Evolutionary conservation across 2,113 vertebrate species (phyloP).

Genomic region (human): GRCh38 chr17:14327001-14327500

Average conservation of each 20-base stretch:
- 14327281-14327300: not conserved
- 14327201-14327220: not conserved
- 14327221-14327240: not conserved
- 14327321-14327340: not conserved
- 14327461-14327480: not conserved
- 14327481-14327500: constrained; percentile 31
- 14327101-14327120: not conserved
- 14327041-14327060: not conserved
- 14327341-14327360: not conserved
- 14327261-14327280: not conserved
- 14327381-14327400: not conserved
- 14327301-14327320: not conserved
- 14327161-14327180: not conserved
- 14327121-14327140: not conserved
- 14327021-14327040: no score
- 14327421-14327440: not conserved
- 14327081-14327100: not conserved
- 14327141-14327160: not conserved
- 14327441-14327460: not conserved
- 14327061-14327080: not conserved
- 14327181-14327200: not conserved
- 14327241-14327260: not conserved
- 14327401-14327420: not conserved
- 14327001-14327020: not conserved
- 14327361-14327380: not conserved